phyloP scores from a whole-genome alignment of 2,888 invertebrate genomes.

The Stramonita haemastoma region DNA sequence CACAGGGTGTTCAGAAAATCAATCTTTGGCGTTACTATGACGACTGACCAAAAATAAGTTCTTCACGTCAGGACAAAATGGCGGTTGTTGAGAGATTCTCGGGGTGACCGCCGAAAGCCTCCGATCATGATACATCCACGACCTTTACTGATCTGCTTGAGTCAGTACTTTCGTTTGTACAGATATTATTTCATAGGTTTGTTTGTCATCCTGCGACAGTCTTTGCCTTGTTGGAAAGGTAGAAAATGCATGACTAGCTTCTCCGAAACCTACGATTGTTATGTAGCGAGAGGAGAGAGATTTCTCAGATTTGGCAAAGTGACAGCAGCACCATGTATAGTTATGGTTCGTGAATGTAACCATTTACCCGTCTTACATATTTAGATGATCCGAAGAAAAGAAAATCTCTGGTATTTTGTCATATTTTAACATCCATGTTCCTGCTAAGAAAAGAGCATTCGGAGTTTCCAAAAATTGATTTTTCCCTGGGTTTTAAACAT shows the following conservation, averaged over 20 bases:
- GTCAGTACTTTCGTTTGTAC: neutral
- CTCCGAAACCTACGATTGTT: too few relatives aligned
- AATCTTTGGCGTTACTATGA: conserved; percentile 46
- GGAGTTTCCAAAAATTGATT: too few relatives aligned
- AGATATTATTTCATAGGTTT: neutral
- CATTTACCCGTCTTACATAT: neutral
- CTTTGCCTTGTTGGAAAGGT: neutral
- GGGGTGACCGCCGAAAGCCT: conserved; percentile 38
- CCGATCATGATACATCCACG: neutral
- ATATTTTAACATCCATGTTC: too few relatives aligned
- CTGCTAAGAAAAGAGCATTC: too few relatives aligned
- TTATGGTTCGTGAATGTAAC: neutral
- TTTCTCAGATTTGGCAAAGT: conserved; percentile 29
- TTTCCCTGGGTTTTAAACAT: too few relatives aligned
- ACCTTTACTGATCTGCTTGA: neutral
- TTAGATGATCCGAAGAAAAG: too few relatives aligned
- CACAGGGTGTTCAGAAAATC: neutral
- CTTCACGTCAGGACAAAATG: conserved; percentile 49
- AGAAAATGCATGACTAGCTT: neutral
- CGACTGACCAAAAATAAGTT: conserved; percentile 52
- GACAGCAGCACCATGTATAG: neutral
- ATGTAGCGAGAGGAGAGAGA: neutral
- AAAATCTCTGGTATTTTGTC: too few relatives aligned
- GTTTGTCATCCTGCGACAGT: too few relatives aligned
- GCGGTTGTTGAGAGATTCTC: conserved; percentile 41